phyloP scores from a whole-genome alignment of 2,113 vertebrate species.

The Trematomus loennbergii region DNA sequence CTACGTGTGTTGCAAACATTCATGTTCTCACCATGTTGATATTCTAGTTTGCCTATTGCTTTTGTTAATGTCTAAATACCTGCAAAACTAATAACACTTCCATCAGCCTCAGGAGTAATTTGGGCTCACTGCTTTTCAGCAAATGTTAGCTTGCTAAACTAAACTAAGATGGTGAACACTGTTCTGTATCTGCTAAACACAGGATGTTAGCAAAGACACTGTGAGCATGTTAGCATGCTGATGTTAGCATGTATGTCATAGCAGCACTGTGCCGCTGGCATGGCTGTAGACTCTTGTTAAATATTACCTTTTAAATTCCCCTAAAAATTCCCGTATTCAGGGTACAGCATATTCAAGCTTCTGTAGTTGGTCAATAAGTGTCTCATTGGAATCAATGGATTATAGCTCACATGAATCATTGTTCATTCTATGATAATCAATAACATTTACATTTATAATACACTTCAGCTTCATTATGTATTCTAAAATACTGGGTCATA shows the following conservation, averaged over 20 bases:
- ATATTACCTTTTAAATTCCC: too few relatives aligned
- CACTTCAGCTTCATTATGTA: conserved; percentile 31
- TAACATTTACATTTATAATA: conserved; percentile 43
- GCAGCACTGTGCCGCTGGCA: neutral
- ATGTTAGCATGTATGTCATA: neutral
- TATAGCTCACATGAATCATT: neutral
- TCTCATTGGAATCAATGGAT: conserved; percentile 14
- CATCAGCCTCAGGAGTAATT: neutral
- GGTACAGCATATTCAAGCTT: neutral
- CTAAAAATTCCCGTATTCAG: neutral
- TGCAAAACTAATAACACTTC: neutral
- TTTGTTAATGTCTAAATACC: neutral
- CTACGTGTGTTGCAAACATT: too few relatives aligned
- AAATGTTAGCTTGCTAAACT: neutral
- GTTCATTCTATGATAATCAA: conserved; percentile 32
- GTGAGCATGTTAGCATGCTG: neutral
- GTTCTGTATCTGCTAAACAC: neutral
- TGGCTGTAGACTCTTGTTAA: neutral
- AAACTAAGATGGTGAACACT: neutral
- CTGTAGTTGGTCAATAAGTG: conserved; percentile 13
- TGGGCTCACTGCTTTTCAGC: neutral
- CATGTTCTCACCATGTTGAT: neutral
- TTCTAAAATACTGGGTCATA: conserved; percentile 14
- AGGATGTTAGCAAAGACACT: neutral
- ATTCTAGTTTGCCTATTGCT: neutral